Percentiles rank a stretch among this genome's conserved stretches.
Evolutionary conservation across 1,140 invertebrate genomes (phyloP).

Genomic region (Archivesica marissinica): DNA sequence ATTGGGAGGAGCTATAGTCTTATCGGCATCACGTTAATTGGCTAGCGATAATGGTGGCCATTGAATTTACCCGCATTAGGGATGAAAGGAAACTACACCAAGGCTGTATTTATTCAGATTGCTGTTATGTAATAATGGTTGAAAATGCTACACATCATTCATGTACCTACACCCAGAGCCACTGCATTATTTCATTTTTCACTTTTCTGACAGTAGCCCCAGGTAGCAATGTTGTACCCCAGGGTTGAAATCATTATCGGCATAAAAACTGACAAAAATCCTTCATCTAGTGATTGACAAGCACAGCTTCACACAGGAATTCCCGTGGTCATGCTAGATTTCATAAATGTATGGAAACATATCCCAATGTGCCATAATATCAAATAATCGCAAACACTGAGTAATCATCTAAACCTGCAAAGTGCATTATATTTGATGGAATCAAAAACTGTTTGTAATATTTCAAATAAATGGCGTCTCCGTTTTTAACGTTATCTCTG

Average conservation of each 20-base stretch:
- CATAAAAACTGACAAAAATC: conserved; percentile 27
- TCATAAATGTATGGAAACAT: conserved; percentile 36
- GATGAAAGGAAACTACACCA: no score
- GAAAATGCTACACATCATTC: no score
- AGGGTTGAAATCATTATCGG: background rate
- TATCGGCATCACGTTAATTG: no score
- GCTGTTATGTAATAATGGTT: no score
- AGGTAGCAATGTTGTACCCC: background rate
- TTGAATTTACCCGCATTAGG: no score
- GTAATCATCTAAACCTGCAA: conserved; percentile 7
- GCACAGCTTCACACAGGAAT: conserved; percentile 24
- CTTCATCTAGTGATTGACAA: background rate
- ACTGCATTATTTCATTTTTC: no score
- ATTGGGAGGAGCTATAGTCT: no score
- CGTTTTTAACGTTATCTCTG: conserved; percentile 2
- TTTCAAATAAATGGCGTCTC: background rate
- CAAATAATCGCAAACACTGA: conserved; percentile 38
- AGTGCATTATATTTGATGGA: conserved; percentile 26
- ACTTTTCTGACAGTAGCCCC: conserved; percentile 9
- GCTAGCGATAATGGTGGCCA: no score
- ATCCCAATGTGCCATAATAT: conserved; percentile 45
- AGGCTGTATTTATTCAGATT: no score
- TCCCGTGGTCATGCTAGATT: conserved; percentile 43
- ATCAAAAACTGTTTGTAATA: conserved; percentile 16
- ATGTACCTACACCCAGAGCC: no score